These are phyloP conservation scores for Mystacornis crossleyi DNA, from an alignment of 2,113 vertebrate species.

Conservation along the genomic window DNA sequence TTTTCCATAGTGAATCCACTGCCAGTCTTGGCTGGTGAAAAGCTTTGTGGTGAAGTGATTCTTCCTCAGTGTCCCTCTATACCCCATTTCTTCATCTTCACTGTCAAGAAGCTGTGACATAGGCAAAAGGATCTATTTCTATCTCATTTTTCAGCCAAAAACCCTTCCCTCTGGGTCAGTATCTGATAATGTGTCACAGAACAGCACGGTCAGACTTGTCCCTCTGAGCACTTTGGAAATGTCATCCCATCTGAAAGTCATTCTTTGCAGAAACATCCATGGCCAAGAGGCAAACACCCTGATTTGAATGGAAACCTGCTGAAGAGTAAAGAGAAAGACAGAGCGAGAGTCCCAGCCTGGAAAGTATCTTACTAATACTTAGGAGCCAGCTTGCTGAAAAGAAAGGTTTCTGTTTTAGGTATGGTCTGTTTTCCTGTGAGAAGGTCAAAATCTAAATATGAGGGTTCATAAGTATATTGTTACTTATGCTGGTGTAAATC, in stretches of 20 bases:
- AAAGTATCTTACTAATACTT: neutral
- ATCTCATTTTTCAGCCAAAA: neutral
- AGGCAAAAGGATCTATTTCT: neutral
- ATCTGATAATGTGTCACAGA: neutral
- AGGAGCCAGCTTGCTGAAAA: neutral
- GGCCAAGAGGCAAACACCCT: slow-evolving; percentile 6
- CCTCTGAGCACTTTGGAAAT: neutral
- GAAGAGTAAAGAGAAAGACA: neutral
- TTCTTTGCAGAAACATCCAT: neutral
- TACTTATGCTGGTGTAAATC: neutral
- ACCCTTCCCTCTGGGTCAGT: neutral
- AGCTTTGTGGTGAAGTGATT: neutral
- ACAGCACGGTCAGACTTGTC: neutral
- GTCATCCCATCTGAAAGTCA: neutral
- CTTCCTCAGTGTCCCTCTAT: neutral
- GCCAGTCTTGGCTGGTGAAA: neutral
- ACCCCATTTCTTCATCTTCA: neutral
- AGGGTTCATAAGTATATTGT: neutral
- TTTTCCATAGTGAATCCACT: neutral
- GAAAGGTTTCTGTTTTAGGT: neutral
- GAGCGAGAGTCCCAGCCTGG: rapidly evolving
- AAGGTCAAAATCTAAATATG: neutral
- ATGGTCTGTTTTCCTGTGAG: neutral
- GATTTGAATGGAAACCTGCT: neutral
- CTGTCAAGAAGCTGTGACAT: neutral